These are phyloP conservation scores for Ormyrus labotus DNA, from an alignment of 2,888 invertebrate species.

Conservation along the genomic window DNA sequence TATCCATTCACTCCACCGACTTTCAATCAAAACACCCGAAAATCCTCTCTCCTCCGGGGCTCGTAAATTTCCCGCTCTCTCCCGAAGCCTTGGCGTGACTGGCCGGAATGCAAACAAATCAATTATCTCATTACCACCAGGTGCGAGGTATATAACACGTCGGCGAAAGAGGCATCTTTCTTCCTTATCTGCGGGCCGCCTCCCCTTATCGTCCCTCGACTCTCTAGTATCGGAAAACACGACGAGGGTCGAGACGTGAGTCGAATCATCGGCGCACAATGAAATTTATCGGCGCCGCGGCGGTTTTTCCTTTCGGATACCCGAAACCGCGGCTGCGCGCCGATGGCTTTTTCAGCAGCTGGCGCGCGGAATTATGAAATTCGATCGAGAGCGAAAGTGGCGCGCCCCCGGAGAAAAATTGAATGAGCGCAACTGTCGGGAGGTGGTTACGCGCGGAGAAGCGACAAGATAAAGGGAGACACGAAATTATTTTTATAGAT, in stretches of 20 bases:
- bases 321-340: no score
- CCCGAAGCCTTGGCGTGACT: conserved; percentile 25
- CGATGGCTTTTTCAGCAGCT: no score
- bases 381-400: no score
- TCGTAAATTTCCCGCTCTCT: conserved; percentile 42
- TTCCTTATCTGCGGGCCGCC: conserved; percentile 13
- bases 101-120: conserved; percentile 50
- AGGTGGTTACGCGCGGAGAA: no score
- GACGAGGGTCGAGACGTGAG: neutral
- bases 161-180: neutral
- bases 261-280: conserved; percentile 31
- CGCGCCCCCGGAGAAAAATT: no score
- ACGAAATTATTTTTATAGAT: no score
- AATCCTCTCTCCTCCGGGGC: neutral
- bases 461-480: no score
- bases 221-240: neutral
- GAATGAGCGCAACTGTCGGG: no score
- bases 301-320: no score
- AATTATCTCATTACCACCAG: conserved; percentile 39
- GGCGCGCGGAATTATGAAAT: no score
- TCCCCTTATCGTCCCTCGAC: conserved; percentile 25
- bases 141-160: neutral
- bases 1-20: no score
- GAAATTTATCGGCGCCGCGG: conserved; percentile 3
- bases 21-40: no score